Conservation (phyloP, 2,113 vertebrate genomes). For the Bothrops jararaca region DNA sequence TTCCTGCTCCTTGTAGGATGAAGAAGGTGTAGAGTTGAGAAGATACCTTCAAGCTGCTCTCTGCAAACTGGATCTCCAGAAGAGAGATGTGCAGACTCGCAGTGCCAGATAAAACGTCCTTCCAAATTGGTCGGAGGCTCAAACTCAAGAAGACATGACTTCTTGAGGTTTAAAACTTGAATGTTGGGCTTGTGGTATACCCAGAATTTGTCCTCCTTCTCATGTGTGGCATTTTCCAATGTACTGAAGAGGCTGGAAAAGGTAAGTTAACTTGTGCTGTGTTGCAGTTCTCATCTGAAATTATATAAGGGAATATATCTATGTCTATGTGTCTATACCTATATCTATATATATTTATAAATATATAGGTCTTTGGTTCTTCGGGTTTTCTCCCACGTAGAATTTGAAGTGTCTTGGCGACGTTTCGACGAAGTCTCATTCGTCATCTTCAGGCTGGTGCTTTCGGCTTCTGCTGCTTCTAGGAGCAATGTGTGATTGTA, state of each 20-base stretch:
- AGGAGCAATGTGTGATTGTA: too few relatives aligned
- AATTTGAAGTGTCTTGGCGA: too few relatives aligned
- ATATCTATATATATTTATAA: too few relatives aligned
- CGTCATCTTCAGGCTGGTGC: too few relatives aligned
- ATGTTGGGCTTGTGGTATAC: neutral
- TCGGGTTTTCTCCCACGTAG: too few relatives aligned
- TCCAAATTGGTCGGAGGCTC: neutral
- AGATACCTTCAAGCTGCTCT: neutral
- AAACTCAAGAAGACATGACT: neutral
- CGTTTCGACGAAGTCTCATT: too few relatives aligned
- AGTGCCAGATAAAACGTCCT: neutral
- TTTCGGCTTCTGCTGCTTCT: too few relatives aligned
- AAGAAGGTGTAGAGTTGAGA: neutral
- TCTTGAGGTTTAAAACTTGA: neutral
- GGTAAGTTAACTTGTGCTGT: neutral
- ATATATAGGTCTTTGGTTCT: too few relatives aligned
- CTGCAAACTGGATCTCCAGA: neutral
- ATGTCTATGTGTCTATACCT: too few relatives aligned
- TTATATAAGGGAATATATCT: too few relatives aligned
- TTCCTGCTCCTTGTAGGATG: neutral
- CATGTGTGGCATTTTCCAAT: neutral
- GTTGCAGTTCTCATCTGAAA: neutral
- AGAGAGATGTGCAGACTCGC: neutral
- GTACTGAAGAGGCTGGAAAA: neutral
- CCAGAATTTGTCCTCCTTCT: neutral